phyloP scores from a whole-genome alignment of 2,797 vertebrate genomes.

The Phataginus tetradactyla region DNA sequence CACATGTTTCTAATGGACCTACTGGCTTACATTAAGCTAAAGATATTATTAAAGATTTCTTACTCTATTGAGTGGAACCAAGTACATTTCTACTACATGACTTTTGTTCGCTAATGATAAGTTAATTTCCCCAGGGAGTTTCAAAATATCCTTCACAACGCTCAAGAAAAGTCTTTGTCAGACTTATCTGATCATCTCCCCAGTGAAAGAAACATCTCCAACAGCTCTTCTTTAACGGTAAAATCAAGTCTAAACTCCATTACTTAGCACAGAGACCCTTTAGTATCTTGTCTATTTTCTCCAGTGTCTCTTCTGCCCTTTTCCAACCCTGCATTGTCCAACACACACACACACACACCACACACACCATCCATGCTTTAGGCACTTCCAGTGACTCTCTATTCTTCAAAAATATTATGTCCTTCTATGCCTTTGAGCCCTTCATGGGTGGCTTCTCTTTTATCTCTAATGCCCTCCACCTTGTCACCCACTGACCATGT shows the following conservation, averaged over 20 bases:
- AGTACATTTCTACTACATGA: background rate
- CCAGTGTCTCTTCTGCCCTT: background rate
- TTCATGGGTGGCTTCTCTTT: background rate
- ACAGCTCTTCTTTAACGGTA: background rate
- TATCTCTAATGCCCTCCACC: background rate
- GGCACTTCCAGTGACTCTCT: background rate
- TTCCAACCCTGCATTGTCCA: background rate
- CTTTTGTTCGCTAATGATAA: constrained; percentile 38
- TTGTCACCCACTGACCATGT: background rate
- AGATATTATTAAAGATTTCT: background rate
- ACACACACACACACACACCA: background rate
- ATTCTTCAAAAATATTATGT: background rate
- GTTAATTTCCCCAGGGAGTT: background rate
- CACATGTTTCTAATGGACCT: background rate
- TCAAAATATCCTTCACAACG: background rate
- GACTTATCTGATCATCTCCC: background rate
- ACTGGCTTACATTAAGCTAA: background rate
- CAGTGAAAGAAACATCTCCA: background rate
- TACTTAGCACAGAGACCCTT: background rate
- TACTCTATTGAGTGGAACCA: background rate
- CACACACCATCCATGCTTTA: background rate
- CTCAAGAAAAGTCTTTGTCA: background rate
- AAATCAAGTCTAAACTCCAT: background rate
- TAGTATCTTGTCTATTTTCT: background rate
- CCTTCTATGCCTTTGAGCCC: background rate